phyloP scores from a whole-genome alignment of 2,888 invertebrate genomes.

The Strigamia crassipes region DNA sequence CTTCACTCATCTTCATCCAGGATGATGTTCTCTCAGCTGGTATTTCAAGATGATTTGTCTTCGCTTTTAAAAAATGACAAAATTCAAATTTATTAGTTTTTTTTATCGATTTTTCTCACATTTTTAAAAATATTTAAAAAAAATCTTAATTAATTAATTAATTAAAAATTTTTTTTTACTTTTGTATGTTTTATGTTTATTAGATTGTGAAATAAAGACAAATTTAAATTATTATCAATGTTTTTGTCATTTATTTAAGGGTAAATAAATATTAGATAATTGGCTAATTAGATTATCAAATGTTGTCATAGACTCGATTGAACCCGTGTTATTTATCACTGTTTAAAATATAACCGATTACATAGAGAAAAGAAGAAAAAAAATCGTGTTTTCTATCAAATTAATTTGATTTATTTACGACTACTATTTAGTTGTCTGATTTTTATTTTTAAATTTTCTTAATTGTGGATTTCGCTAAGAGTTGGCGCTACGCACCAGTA shows the following conservation, averaged over 20 bases:
- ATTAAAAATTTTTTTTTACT: too few relatives aligned
- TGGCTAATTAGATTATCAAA: background rate
- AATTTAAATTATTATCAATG: background rate
- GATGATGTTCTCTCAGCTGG: background rate
- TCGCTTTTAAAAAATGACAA: background rate
- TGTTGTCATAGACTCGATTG: background rate
- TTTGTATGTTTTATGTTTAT: too few relatives aligned
- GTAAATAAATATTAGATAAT: background rate
- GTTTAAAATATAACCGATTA: too few relatives aligned
- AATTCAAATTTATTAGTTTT: background rate
- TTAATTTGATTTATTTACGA: too few relatives aligned
- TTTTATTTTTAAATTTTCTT: too few relatives aligned
- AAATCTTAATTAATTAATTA: too few relatives aligned
- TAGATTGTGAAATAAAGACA: too few relatives aligned
- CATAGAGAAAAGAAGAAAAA: too few relatives aligned
- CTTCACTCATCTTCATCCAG: background rate
- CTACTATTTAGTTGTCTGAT: too few relatives aligned
- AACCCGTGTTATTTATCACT: too few relatives aligned
- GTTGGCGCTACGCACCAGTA: background rate
- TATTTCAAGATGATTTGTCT: background rate
- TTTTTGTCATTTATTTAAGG: background rate
- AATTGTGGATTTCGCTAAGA: background rate
- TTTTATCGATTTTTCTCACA: background rate
- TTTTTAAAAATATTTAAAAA: too few relatives aligned
- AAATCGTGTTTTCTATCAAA: too few relatives aligned